Evolutionary conservation across 2,113 vertebrate species (phyloP).

Genomic region (Natator depressus): DNA sequence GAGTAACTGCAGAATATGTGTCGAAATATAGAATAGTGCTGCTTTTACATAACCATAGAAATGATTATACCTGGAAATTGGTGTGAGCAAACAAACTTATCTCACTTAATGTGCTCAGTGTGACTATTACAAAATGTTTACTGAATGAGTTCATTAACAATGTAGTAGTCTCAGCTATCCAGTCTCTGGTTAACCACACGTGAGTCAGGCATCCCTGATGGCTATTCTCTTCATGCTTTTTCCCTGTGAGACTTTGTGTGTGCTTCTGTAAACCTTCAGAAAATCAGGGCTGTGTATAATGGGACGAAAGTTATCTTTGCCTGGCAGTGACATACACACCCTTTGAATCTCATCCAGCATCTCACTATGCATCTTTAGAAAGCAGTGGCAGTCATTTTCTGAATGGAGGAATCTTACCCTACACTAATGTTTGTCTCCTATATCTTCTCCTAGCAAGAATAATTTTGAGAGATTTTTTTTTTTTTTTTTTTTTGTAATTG

Average conservation of each 20-base stretch:
- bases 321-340: background rate
- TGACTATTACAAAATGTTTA: fast-evolving
- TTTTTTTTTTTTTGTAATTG: background rate
- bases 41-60: background rate
- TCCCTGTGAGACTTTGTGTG: background rate
- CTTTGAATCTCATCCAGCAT: background rate
- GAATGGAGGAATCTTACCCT: background rate
- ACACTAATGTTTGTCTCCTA: background rate
- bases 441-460: background rate
- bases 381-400: background rate
- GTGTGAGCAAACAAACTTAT: background rate
- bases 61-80: background rate
- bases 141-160: background rate
- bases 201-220: background rate
- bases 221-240: background rate
- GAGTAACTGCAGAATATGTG: background rate
- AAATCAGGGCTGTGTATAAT: background rate
- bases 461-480: background rate
- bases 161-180: background rate
- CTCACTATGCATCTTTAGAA: background rate
- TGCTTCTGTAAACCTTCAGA: background rate
- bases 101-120: background rate
- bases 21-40: background rate
- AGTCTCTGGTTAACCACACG: background rate
- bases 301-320: background rate